Evolutionary conservation across 2,113 vertebrate species (phyloP).

Genomic region (Chrysemys picta): DNA sequence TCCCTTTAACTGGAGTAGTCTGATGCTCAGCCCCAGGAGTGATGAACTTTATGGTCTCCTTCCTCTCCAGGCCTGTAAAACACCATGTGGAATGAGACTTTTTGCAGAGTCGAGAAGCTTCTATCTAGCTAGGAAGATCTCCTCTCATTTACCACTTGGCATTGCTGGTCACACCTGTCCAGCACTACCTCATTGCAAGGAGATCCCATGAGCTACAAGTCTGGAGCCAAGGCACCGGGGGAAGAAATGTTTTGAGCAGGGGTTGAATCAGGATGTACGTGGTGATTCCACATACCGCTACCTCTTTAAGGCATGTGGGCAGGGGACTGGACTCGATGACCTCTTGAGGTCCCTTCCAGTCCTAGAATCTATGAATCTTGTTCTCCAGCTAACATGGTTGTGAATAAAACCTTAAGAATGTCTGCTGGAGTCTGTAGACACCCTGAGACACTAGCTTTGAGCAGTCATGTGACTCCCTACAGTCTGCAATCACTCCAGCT

Average conservation of each 20-base stretch:
- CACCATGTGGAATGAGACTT: neutral
- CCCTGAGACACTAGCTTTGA: neutral
- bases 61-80: neutral
- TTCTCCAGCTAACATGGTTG: neutral
- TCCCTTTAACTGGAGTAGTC: neutral
- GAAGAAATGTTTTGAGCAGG: neutral
- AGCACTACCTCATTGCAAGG: neutral
- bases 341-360: too few species aligned
- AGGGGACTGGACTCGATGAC: too few species aligned
- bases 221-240: neutral
- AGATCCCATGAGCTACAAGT: neutral
- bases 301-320: neutral
- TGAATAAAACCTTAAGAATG: fast-evolving
- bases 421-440: neutral
- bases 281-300: fast-evolving
- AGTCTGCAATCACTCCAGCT: neutral
- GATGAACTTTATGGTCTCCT: neutral
- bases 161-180: neutral
- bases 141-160: neutral
- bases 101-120: neutral
- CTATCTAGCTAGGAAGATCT: neutral
- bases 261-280: fast-evolving
- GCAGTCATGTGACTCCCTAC: neutral
- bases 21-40: neutral
- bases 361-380: neutral